phyloP scores from a whole-genome alignment of 1,140 invertebrate species.

The Tigriopus japonicus region DNA sequence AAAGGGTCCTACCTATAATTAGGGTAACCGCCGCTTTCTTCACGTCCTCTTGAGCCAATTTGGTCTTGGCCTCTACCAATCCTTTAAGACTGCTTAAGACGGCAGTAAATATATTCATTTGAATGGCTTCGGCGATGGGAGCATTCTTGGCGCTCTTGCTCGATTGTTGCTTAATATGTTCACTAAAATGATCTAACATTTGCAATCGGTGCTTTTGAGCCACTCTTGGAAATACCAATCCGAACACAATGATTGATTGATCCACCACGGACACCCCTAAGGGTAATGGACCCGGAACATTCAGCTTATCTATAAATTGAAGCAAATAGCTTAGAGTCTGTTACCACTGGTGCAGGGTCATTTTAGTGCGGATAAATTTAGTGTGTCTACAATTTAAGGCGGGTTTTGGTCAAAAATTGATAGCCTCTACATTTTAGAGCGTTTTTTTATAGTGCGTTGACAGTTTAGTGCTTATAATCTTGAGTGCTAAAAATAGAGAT shows the following conservation, averaged over 20 bases:
- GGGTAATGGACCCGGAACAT: slow-evolving; percentile 59
- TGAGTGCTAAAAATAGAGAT: too few relatives aligned
- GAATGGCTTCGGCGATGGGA: slow-evolving; percentile 75
- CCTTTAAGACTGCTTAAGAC: slow-evolving; percentile 71
- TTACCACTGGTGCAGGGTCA: too few relatives aligned
- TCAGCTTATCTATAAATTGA: too few relatives aligned
- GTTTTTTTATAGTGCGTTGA: too few relatives aligned
- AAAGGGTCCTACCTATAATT: slow-evolving; percentile 28
- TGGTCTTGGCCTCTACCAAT: slow-evolving; percentile 64
- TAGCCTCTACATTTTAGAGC: too few relatives aligned
- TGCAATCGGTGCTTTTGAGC: slow-evolving; percentile 86
- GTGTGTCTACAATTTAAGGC: too few relatives aligned
- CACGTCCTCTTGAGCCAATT: slow-evolving; percentile 62
- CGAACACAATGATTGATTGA: slow-evolving; percentile 76
- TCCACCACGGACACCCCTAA: slow-evolving; percentile 94
- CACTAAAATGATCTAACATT: slow-evolving; percentile 88
- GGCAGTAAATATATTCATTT: slow-evolving; percentile 91
- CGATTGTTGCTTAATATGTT: slow-evolving; percentile 50
- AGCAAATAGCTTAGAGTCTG: too few relatives aligned
- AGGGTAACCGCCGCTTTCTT: slow-evolving; percentile 62
- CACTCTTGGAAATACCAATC: slow-evolving; percentile 76
- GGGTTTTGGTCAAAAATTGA: too few relatives aligned
- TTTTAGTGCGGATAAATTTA: too few relatives aligned
- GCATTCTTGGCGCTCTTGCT: slow-evolving; percentile 45
- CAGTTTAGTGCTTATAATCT: too few relatives aligned